Conservation (phyloP, 2,113 vertebrate species). For the Calypte anna region DNA sequence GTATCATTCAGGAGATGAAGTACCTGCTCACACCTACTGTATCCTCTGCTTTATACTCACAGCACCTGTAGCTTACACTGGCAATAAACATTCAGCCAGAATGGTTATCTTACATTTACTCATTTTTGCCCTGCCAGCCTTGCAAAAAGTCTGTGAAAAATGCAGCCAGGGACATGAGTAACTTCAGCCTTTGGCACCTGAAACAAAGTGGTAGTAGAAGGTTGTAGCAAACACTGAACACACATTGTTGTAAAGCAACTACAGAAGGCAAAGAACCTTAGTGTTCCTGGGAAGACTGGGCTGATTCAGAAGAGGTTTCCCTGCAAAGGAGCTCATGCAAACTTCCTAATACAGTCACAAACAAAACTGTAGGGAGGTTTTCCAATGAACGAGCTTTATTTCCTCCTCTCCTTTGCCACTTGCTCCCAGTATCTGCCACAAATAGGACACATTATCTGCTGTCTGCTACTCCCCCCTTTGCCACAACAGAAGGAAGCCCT, state of each 20-base stretch:
- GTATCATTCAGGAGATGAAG: neutral
- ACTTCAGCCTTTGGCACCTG: neutral
- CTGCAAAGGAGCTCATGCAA: neutral
- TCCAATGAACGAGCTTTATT: neutral
- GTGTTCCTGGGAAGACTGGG: fast-evolving
- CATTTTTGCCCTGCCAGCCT: neutral
- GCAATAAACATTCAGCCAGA: neutral
- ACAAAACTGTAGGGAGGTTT: neutral
- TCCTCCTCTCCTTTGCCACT: neutral
- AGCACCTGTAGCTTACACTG: neutral
- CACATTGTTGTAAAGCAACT: neutral
- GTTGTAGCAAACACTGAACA: fast-evolving
- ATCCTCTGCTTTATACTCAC: neutral
- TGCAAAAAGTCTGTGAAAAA: neutral
- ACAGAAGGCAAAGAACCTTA: neutral
- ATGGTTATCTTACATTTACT: fast-evolving
- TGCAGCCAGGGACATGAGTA: neutral
- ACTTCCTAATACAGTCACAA: neutral
- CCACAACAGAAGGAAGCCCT: neutral
- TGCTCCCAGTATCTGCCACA: neutral
- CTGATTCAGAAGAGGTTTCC: neutral
- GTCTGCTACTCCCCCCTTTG: neutral
- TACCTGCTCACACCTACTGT: fast-evolving
- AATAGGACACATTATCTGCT: neutral
- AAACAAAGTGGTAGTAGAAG: fast-evolving